Conservation (phyloP, 1,140 invertebrate species). For the Pectinophora gossypiella region DNA sequence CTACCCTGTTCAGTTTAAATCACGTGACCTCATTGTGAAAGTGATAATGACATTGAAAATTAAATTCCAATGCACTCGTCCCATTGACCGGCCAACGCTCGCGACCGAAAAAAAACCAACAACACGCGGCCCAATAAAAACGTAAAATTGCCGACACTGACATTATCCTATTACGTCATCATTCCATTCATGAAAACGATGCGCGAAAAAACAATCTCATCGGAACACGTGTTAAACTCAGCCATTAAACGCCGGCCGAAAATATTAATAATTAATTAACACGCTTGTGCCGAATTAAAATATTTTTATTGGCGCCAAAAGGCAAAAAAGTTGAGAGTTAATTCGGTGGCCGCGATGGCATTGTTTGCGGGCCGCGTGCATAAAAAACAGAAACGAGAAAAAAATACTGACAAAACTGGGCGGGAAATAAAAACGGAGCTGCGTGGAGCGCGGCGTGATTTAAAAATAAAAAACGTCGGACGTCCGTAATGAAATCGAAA, state of each 20-base stretch:
- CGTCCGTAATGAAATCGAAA: constrained; percentile 74
- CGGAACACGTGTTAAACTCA: constrained; percentile 65
- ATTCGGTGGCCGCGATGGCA: constrained; percentile 67
- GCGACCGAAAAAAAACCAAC: constrained; percentile 62
- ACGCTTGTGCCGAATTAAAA: constrained; percentile 64
- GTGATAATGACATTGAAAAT: constrained; percentile 74
- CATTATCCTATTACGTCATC: constrained; percentile 74
- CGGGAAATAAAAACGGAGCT: constrained; percentile 49
- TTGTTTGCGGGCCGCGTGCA: constrained; percentile 68
- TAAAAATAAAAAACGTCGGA: constrained; percentile 72
- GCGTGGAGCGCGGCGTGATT: constrained; percentile 65
- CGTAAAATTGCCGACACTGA: constrained; percentile 70
- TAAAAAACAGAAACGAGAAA: constrained; percentile 59
- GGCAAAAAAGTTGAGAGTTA: constrained; percentile 69
- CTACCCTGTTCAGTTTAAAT: neutral
- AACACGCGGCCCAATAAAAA: constrained; percentile 69
- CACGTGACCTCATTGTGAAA: constrained; percentile 56
- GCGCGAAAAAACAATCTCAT: constrained; percentile 68
- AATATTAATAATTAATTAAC: constrained; percentile 75
- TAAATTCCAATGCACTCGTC: constrained; percentile 66
- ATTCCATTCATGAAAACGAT: constrained; percentile 71
- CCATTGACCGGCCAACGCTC: constrained; percentile 64
- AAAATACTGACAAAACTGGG: constrained; percentile 60
- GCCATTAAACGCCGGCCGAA: constrained; percentile 59
- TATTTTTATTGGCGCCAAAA: constrained; percentile 72